Percentiles rank a stretch among this genome's conserved stretches.
These are phyloP conservation scores for Nipponia nippon DNA, from an alignment of 2,113 vertebrate genomes.

Conservation along the genomic window DNA sequence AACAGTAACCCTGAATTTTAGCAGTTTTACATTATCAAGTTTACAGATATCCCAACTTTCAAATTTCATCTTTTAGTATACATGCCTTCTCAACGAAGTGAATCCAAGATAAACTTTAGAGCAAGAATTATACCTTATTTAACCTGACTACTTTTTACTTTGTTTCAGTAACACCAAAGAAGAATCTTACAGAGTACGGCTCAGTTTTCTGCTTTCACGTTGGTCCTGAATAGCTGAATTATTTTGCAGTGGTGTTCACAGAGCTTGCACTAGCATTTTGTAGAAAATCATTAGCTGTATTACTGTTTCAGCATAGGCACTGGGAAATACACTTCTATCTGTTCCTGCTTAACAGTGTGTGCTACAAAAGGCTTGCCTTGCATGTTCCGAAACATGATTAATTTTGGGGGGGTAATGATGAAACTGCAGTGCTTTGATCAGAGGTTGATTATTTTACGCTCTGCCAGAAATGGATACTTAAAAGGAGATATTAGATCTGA, in stretches of 20 bases:
- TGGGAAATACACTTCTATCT: not conserved
- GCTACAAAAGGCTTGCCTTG: not conserved
- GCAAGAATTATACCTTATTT: not conserved
- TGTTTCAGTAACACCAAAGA: not conserved
- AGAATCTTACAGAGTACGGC: not conserved
- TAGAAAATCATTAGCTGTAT: constrained; percentile 21
- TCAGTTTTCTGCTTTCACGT: constrained; percentile 35
- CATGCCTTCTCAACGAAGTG: not conserved
- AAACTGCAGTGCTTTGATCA: not conserved
- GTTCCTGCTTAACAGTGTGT: not conserved
- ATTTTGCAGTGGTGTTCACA: constrained; percentile 21
- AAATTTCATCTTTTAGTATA: not conserved
- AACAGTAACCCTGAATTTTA: not conserved
- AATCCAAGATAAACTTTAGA: not conserved
- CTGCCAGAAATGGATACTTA: not conserved
- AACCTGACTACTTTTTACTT: not conserved
- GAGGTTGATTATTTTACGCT: not conserved
- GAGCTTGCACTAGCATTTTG: not conserved
- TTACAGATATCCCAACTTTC: not conserved
- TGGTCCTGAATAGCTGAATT: constrained; percentile 44
- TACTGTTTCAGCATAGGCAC: not conserved
- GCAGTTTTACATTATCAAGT: not conserved
- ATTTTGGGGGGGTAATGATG: not conserved
- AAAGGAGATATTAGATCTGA: not conserved
- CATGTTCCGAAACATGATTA: not conserved